phyloP scores from a whole-genome alignment of 1,140 invertebrate species.

The Papilio helenus region DNA sequence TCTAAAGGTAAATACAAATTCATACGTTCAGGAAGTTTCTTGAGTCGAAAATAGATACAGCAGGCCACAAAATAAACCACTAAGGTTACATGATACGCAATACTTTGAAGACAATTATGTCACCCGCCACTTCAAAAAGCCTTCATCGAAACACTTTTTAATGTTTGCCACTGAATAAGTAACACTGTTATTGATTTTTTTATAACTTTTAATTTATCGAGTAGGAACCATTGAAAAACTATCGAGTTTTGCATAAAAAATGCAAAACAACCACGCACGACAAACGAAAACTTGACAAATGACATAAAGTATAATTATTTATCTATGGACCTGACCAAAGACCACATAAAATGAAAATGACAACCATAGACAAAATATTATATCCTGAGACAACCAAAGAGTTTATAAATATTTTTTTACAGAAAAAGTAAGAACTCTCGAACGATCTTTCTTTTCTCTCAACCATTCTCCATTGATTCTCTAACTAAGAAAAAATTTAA shows the following conservation, averaged over 20 bases:
- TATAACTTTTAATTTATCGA: conserved; percentile 52
- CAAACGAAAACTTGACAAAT: conserved; percentile 54
- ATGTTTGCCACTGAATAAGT: conserved; percentile 42
- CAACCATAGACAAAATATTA: not conserved
- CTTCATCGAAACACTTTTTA: conserved; percentile 50
- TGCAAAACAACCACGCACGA: conserved; percentile 58
- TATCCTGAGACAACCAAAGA: too few species aligned
- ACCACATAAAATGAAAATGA: not conserved
- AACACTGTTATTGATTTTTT: conserved; percentile 44
- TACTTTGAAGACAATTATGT: conserved; percentile 58
- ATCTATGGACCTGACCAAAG: not conserved
- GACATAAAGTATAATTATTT: not conserved
- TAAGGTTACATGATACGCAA: conserved; percentile 78
- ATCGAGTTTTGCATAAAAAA: conserved; percentile 49
- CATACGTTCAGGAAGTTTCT: conserved; percentile 58
- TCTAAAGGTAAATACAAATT: conserved; percentile 39
- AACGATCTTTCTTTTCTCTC: too few species aligned
- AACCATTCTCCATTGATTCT: too few species aligned
- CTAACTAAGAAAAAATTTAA: too few species aligned
- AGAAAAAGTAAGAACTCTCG: too few species aligned
- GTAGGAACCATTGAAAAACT: conserved; percentile 50
- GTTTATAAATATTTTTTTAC: too few species aligned
- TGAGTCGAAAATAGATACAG: conserved; percentile 70
- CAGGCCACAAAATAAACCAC: conserved; percentile 75
- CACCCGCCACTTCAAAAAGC: conserved; percentile 50